Percentiles rank a stretch among this genome's conserved stretches.
phyloP scores from a whole-genome alignment of 2,888 invertebrate genomes.

The Aquatica leii region DNA sequence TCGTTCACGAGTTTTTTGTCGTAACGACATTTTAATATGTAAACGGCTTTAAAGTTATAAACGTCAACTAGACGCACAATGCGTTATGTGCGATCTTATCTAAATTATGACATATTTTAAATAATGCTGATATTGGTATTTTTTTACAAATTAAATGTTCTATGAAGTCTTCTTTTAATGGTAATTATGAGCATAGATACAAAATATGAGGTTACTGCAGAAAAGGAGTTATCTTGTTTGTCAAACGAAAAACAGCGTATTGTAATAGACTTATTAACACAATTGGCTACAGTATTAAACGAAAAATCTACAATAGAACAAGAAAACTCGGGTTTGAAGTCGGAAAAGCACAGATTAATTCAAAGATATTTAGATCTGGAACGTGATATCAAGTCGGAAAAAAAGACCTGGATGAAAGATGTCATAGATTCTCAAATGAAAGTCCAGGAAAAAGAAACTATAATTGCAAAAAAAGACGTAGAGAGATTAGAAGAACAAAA shows the following conservation, averaged over 20 bases:
- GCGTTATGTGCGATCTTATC: too few relatives aligned
- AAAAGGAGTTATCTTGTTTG: too few relatives aligned
- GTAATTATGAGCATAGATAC: too few relatives aligned
- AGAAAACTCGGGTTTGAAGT: slow-evolving; percentile 28
- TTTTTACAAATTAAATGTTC: too few relatives aligned
- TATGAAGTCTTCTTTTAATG: too few relatives aligned
- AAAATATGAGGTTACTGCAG: too few relatives aligned
- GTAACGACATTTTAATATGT: too few relatives aligned
- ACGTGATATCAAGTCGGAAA: slow-evolving; percentile 16
- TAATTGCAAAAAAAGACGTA: slow-evolving; percentile 25
- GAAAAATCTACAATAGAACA: slow-evolving; percentile 38
- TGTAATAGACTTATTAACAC: slow-evolving; percentile 37
- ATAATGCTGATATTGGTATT: too few relatives aligned
- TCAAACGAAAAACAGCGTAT: slow-evolving; percentile 20
- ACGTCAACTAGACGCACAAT: too few relatives aligned
- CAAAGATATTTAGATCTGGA: slow-evolving; percentile 12
- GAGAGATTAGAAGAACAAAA: slow-evolving; percentile 28
- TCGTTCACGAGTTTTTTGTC: too few relatives aligned
- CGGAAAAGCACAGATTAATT: slow-evolving; percentile 18
- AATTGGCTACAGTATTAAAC: slow-evolving; percentile 36
- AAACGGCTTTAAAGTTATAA: too few relatives aligned
- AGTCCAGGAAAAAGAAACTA: slow-evolving; percentile 23
- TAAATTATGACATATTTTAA: too few relatives aligned
- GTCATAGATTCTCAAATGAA: slow-evolving; percentile 23
- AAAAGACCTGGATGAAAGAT: slow-evolving; percentile 16